A percentile compares a stretch with the other conserved stretches of the same genome.
Evolutionary conservation across 2,113 vertebrate genomes (phyloP).

Genomic region (Heterochromis multidens): DNA sequence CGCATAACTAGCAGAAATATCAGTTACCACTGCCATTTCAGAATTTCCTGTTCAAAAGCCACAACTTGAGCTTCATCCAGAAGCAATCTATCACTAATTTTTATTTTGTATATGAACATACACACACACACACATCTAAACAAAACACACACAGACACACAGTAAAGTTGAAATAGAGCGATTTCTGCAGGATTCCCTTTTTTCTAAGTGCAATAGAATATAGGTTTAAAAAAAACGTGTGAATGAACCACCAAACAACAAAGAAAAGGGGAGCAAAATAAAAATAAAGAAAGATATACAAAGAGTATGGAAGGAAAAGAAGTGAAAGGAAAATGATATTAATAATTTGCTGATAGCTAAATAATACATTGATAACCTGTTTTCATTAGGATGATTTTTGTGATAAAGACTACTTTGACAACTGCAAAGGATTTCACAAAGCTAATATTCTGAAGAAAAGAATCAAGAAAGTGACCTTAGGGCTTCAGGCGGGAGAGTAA

Average conservation of each 20-base stretch:
- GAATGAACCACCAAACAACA: neutral
- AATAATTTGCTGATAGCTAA: neutral
- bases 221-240: neutral
- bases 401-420: no score
- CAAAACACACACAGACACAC: neutral
- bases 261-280: neutral
- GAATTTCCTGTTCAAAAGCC: constrained; percentile 30
- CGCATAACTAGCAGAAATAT: constrained; percentile 9
- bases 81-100: constrained; percentile 11
- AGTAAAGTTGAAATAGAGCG: neutral
- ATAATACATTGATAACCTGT: neutral
- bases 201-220: neutral
- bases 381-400: neutral
- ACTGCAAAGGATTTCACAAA: neutral
- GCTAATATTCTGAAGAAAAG: neutral
- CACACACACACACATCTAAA: neutral
- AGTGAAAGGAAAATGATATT: neutral
- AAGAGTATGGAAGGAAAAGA: neutral
- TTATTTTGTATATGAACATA: neutral
- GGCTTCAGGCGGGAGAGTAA: neutral
- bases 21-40: constrained; percentile 21
- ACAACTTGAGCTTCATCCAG: constrained; percentile 1
- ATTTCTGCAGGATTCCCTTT: neutral
- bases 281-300: neutral
- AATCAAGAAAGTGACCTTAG: neutral